Percentiles rank a stretch among this genome's conserved stretches.
These are phyloP conservation scores for Tangara arthus DNA, from an alignment of 2,797 vertebrate species.

Conservation along the genomic window DNA sequence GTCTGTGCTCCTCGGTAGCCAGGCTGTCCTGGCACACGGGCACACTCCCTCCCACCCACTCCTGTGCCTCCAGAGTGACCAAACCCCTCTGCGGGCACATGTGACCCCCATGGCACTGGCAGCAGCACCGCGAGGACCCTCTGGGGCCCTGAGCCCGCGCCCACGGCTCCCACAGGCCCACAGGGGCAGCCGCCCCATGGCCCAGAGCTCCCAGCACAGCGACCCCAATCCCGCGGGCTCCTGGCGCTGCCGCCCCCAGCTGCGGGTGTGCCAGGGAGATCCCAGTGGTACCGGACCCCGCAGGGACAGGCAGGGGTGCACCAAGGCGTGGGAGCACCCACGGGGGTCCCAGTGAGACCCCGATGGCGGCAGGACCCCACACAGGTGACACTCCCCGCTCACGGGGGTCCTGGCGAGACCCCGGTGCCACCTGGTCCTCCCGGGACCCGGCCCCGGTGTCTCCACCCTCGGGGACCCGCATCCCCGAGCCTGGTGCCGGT, in stretches of 20 bases:
- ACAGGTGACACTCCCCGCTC: not conserved
- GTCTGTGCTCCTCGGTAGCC: not conserved
- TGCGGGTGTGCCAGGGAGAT: not conserved
- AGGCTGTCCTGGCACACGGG: not conserved
- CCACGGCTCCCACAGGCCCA: fast-evolving
- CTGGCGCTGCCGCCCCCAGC: not conserved
- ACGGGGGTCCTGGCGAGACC: not conserved
- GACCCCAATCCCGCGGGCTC: not conserved
- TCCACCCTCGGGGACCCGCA: not conserved
- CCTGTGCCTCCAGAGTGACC: fast-evolving
- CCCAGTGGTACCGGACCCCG: not conserved
- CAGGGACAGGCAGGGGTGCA: not conserved
- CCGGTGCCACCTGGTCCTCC: not conserved
- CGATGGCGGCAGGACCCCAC: not conserved
- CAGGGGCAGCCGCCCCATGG: fast-evolving
- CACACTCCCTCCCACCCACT: not conserved
- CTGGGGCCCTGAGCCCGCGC: not conserved
- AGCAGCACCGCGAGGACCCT: fast-evolving
- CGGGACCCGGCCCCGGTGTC: not conserved
- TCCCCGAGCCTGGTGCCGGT: not conserved
- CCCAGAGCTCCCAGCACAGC: not conserved
- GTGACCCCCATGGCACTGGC: not conserved
- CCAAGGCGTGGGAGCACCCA: not conserved
- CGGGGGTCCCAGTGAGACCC: not conserved
- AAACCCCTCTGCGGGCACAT: fast-evolving